Evolutionary conservation across 2,888 invertebrate genomes (phyloP), one percentile per base, ranked within the genome.

Genomic region (Hydrotaea diabolus): DNA sequence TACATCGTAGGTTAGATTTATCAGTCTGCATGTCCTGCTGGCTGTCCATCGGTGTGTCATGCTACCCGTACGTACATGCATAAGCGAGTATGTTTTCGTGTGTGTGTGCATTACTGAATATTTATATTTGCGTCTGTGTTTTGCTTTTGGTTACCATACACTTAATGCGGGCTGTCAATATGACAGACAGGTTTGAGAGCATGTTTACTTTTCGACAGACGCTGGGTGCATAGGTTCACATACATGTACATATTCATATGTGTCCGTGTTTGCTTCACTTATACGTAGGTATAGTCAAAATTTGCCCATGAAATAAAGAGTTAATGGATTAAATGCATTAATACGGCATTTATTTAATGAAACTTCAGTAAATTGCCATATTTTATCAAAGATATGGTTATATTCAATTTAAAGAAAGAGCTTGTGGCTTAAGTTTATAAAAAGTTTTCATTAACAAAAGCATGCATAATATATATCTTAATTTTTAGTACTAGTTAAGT

Each of bases 161-260:
- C 53, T 79, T 83, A 78, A 83, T 85, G 78, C 83, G 83, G 85
- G 85, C 62, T 83, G 76, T 85, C 83, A 81, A 85, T 81, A 85
- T 69, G 77, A 79, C 53, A 69, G 72, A 46, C 49, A 21, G 53
- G 76, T 85, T 82, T 69, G 59, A 77, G 64, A 69, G 59, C 39
- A 23, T 69, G 46, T 69, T 69, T 69, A 46, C 69, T 43, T 46
- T 69, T 69, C 43, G 7, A 9, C 13, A n/a, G 64, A 64, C 31
- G 36, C 64, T 17, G 13, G 9, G 19, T 66, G 39, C 39, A 39
- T 43, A 43, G 19, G 39, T 43, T 66, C 21, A 66, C 66, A 19
- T 43, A 66, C 21, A 66, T 13, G 13, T 64, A 19, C 36, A 66
- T 66, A 17, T 5, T 31, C 36, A 36, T 26, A 64, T n/a, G 17